phyloP scores from a whole-genome alignment of 2,797 vertebrate species.

The Triplophysa bombifrons region DNA sequence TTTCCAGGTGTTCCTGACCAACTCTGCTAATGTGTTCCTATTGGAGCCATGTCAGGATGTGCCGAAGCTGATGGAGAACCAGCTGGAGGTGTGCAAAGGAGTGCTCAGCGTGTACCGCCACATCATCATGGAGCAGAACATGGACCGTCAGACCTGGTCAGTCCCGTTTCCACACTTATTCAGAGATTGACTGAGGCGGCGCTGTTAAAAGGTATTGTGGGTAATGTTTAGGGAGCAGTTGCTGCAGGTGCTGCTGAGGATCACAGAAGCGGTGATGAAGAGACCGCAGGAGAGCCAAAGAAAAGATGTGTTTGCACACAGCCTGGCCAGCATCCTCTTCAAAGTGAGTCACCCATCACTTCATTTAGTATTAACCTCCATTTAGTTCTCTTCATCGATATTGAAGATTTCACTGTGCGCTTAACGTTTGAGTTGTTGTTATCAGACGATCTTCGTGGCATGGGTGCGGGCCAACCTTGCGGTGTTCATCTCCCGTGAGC shows the following conservation, averaged over 20 bases:
- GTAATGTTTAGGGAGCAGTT: slow-evolving; percentile 90
- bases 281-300: slow-evolving; percentile 89
- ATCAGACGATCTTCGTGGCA: slow-evolving; percentile 95
- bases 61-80: slow-evolving; percentile 90
- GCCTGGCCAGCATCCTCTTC: slow-evolving; percentile 91
- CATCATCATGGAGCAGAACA: slow-evolving; percentile 97
- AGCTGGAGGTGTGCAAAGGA: slow-evolving; percentile 93
- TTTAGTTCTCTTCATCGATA: neutral
- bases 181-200: neutral
- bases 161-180: slow-evolving; percentile 48
- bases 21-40: slow-evolving; percentile 94
- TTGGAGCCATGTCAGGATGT: slow-evolving; percentile 94
- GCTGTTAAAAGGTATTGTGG: slow-evolving; percentile 3
- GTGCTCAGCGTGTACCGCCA: slow-evolving; percentile 94
- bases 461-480: slow-evolving; percentile 96
- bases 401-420: neutral
- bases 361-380: neutral
- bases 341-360: slow-evolving; percentile 78
- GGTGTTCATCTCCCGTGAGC: slow-evolving; percentile 93
- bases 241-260: slow-evolving; percentile 93
- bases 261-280: slow-evolving; percentile 97
- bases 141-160: slow-evolving; percentile 95
- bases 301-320: slow-evolving; percentile 90
- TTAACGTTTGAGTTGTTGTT: slow-evolving; percentile 1
- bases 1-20: slow-evolving; percentile 93